phyloP scores from a whole-genome alignment of 2,888 invertebrate species.

The Agelastica alni region DNA sequence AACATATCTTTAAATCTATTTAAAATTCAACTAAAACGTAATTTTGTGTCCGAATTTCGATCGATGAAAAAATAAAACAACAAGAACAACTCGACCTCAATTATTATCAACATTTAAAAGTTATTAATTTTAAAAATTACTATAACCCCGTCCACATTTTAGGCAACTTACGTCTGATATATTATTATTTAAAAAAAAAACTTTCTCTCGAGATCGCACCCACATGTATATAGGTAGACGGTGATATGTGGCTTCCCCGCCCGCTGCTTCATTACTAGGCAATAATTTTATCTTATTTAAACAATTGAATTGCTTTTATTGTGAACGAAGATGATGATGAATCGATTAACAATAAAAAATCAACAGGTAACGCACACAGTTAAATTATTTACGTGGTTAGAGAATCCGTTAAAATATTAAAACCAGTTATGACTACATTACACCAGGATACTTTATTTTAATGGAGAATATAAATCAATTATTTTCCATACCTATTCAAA shows the following conservation, averaged over 20 bases:
- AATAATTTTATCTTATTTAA: not conserved
- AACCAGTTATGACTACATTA: too few relatives aligned
- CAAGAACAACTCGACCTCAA: too few relatives aligned
- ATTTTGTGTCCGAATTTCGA: too few relatives aligned
- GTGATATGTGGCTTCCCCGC: not conserved
- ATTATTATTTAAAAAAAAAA: conserved; percentile 10
- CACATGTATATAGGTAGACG: not conserved
- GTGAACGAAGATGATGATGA: not conserved
- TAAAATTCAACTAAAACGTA: not conserved
- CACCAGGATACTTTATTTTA: too few relatives aligned
- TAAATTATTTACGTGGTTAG: not conserved
- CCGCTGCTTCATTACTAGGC: not conserved
- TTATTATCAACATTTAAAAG: not conserved
- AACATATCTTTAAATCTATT: too few relatives aligned
- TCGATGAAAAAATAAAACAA: too few relatives aligned
- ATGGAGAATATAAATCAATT: too few relatives aligned
- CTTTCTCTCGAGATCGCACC: conserved; percentile 7
- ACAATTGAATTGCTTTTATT: conserved; percentile 3
- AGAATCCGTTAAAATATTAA: too few relatives aligned
- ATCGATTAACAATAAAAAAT: not conserved
- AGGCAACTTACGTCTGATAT: not conserved
- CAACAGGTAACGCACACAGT: not conserved
- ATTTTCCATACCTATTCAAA: too few relatives aligned
- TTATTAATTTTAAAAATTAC: too few relatives aligned
- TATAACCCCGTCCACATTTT: not conserved